phyloP scores from a whole-genome alignment of 2,113 vertebrate genomes.

The Aspiorhynchus laticeps region DNA sequence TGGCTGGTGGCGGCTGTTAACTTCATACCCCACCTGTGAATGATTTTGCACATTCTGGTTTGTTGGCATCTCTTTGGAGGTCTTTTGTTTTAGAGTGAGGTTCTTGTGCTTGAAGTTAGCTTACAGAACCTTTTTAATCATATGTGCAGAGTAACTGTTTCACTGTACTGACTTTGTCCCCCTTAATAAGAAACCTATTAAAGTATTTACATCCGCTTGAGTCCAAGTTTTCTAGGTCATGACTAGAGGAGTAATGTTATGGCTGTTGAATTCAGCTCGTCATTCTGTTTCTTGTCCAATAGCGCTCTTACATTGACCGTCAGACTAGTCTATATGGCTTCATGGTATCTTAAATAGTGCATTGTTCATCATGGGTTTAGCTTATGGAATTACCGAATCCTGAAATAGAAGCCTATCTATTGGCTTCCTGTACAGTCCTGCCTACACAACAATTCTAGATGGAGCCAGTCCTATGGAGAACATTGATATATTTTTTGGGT shows the following conservation, averaged over 20 bases:
- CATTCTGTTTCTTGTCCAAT: neutral
- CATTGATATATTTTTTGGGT: neutral
- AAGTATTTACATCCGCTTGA: conserved; percentile 32
- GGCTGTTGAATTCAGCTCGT: conserved; percentile 27
- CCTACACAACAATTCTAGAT: neutral
- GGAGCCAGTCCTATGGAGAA: neutral
- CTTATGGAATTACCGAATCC: conserved; percentile 36
- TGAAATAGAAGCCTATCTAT: neutral
- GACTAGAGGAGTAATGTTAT: conserved; percentile 29
- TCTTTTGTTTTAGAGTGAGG: neutral
- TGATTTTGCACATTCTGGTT: neutral
- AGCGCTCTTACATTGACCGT: neutral
- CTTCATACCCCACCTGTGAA: neutral
- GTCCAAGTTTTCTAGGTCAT: conserved; percentile 26
- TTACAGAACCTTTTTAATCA: neutral
- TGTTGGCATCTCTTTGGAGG: neutral
- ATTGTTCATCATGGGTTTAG: conserved; percentile 3
- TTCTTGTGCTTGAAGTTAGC: neutral
- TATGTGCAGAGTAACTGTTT: neutral
- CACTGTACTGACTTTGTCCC: conserved; percentile 27
- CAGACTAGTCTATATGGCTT: neutral
- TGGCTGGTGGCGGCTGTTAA: neutral
- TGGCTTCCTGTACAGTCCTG: neutral
- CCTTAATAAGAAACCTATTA: conserved; percentile 27
- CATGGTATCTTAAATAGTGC: conserved; percentile 14